phyloP scores from a whole-genome alignment of 2,113 vertebrate genomes.

The Theristicus caerulescens region DNA sequence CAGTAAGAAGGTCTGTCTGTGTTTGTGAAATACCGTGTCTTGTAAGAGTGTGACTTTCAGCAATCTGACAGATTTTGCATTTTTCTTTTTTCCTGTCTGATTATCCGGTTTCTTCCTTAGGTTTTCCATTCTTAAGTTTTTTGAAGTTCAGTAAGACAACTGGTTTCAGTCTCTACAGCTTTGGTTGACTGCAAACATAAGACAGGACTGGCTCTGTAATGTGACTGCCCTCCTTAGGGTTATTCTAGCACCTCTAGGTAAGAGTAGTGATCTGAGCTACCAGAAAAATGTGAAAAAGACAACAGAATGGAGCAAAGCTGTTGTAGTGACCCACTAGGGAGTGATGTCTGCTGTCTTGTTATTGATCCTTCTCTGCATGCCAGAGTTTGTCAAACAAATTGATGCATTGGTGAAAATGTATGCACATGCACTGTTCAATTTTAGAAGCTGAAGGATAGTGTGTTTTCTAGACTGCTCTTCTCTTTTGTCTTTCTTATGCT shows the following conservation, averaged over 20 bases:
- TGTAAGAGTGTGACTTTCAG: background rate
- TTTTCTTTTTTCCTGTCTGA: background rate
- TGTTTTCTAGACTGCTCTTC: background rate
- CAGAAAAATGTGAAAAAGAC: background rate
- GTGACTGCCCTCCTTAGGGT: background rate
- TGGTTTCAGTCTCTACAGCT: background rate
- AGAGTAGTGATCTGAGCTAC: background rate
- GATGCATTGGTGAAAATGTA: background rate
- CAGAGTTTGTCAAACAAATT: conserved; percentile 6
- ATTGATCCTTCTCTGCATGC: background rate
- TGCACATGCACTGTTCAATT: background rate
- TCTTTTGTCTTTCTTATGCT: background rate
- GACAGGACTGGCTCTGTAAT: background rate
- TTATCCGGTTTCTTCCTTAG: background rate
- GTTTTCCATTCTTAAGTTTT: background rate
- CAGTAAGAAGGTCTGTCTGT: background rate
- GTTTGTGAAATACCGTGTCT: background rate
- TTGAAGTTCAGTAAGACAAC: background rate
- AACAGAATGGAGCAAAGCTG: background rate
- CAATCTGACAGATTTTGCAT: background rate
- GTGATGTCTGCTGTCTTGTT: background rate
- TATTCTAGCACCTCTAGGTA: background rate
- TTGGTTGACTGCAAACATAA: background rate
- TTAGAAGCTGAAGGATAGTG: background rate
- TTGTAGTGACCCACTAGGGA: background rate